Base-by-base conservation (phyloP, 2,888 invertebrate genomes). In the Drosophila formosana region DNA sequence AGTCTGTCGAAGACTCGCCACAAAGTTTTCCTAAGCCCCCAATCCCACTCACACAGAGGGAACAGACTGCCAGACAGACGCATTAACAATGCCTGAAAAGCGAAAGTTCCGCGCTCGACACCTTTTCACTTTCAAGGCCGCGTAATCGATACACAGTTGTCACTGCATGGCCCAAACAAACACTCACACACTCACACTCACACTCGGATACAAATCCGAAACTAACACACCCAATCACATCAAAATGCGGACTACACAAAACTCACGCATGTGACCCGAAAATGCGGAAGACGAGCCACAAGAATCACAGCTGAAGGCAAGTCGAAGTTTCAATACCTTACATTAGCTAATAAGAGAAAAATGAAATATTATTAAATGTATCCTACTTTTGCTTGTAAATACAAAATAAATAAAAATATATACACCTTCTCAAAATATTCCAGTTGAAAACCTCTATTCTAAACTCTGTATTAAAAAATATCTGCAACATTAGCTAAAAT, bases 121-220 rank as follows among this genome's bases (percentile, higher is more conserved):
- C 90, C 89, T 91, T 91, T 91, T 91, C 90, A 90, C 90, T 91
- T 91, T 91, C 90, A 91, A 91, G 90, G 90, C 86, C 82, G 86
- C 82, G 66, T 75, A 84, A 82, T 84, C 85, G 75, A 81, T 78
- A 63, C 71, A 80, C 73, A 62, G 50, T 67, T 78, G 81, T 83
- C 78, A 72, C 65, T 56, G 53, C 39, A 43, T 37, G 47, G 32
- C 78, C 34, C 56, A 72, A 57, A 58, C 49, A 49, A 45, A 65
- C 61, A 55, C 34, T 34, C 26, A 52, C 25, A 56, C 50, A 64
- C 18, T 18, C 18, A 18, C 39, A 72, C 51, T 65, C 43, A 61
- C 41, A 66, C 34, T n/a, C 53, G 8, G 32, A 23, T 8, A 62
- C 25, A 56, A 75, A 63, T 69, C 67, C 58, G 25, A 64, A 75